phyloP scores from a whole-genome alignment of 2,888 invertebrate species.

The Macropis europaea region DNA sequence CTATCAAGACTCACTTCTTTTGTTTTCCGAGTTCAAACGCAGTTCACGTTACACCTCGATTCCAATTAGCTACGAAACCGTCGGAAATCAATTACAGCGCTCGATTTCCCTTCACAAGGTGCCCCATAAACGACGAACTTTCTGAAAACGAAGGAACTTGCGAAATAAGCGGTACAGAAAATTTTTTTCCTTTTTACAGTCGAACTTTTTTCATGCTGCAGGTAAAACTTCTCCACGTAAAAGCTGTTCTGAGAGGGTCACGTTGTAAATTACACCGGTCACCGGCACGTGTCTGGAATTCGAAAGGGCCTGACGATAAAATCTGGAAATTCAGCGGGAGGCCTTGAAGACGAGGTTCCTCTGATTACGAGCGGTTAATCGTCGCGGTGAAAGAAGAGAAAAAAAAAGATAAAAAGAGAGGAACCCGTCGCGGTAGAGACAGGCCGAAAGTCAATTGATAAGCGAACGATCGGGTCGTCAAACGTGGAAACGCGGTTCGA shows the following conservation, averaged over 20 bases:
- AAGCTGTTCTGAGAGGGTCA: conserved; percentile 25
- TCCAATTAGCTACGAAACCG: too few species aligned
- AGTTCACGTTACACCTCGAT: too few species aligned
- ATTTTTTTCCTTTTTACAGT: conserved; percentile 18
- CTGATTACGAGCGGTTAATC: too few species aligned
- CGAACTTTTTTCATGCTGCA: conserved; percentile 15
- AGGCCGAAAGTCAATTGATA: conserved; percentile 35
- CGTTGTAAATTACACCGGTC: conserved; percentile 22
- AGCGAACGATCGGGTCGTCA: conserved; percentile 14
- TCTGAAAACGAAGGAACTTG: background rate
- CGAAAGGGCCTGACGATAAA: background rate
- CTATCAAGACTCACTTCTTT: too few species aligned
- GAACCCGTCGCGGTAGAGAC: background rate
- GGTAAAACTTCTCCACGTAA: too few species aligned
- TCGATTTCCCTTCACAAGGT: too few species aligned
- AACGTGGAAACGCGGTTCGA: conserved; percentile 8
- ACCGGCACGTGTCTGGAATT: conserved; percentile 22
- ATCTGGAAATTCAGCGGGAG: background rate
- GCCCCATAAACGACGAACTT: too few species aligned
- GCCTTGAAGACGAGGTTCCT: background rate
- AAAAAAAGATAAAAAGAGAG: too few species aligned
- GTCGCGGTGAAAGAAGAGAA: too few species aligned
- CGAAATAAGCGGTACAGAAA: too few species aligned
- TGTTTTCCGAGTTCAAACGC: too few species aligned
- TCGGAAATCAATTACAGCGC: too few species aligned